Evolutionary conservation across 2,113 vertebrate genomes (phyloP).

Genomic region (Lepus americanus): DNA sequence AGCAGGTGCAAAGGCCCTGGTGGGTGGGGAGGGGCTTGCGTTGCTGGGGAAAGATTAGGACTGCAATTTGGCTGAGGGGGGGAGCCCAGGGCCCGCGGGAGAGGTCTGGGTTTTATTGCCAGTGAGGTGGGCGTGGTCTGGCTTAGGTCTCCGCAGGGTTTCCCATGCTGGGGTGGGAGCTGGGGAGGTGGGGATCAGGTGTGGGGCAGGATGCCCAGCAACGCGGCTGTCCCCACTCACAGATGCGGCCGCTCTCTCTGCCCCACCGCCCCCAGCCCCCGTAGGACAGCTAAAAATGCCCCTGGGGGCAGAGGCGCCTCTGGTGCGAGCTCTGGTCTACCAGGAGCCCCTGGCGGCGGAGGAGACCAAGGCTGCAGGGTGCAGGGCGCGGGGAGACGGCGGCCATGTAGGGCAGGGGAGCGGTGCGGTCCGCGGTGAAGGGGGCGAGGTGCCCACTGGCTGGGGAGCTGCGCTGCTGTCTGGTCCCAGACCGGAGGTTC

Average conservation of each 20-base stretch:
- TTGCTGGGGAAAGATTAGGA: not conserved
- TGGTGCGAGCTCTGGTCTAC: not conserved
- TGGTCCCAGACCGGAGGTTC: no score
- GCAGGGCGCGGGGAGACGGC: no score
- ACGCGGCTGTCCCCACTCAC: not conserved
- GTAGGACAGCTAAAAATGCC: not conserved
- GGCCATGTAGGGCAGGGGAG: no score
- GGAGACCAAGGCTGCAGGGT: no score
- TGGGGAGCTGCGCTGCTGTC: no score
- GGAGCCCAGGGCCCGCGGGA: not conserved
- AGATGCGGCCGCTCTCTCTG: not conserved
- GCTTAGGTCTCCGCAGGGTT: not conserved
- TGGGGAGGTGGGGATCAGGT: no score
- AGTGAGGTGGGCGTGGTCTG: not conserved
- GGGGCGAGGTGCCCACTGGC: no score
- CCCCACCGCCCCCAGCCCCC: not conserved
- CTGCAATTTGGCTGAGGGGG: not conserved
- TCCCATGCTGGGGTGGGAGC: not conserved
- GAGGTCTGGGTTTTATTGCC: not conserved
- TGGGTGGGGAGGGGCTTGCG: not conserved
- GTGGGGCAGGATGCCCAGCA: fast-evolving
- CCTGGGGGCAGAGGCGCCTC: not conserved
- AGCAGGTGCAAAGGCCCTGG: slow-evolving; percentile 11
- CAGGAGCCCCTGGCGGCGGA: not conserved
- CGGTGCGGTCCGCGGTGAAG: no score